These are phyloP conservation scores for Myrmecobius fasciatus DNA, from an alignment of 2,113 vertebrate species.

Conservation along the genomic window DNA sequence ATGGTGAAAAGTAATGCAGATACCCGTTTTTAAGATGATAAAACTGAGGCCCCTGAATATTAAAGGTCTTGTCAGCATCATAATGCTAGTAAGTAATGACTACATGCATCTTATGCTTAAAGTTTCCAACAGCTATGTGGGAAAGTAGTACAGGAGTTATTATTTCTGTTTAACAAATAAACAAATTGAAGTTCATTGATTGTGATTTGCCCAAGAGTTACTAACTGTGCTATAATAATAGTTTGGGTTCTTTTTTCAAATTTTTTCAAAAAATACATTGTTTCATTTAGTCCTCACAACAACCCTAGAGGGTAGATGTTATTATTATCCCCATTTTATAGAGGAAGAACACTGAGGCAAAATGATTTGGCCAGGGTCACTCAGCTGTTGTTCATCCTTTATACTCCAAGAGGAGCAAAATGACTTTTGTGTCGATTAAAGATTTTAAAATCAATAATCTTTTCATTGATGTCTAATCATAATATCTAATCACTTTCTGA, in stretches of 20 bases:
- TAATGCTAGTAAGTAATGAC: not conserved
- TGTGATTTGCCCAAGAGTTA: not conserved
- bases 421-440: not conserved
- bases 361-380: not conserved
- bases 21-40: not conserved
- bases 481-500: not conserved
- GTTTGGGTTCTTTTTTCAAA: not conserved
- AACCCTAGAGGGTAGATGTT: not conserved
- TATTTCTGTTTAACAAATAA: not conserved
- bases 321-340: not conserved
- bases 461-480: not conserved
- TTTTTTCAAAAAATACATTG: not conserved
- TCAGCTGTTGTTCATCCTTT: too few species aligned
- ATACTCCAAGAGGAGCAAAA: not conserved
- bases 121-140: not conserved
- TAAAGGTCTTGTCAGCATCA: not conserved
- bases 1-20: not conserved
- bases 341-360: not conserved
- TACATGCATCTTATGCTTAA: not conserved
- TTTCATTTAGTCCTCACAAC: not conserved
- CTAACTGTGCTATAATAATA: not conserved
- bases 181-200: not conserved
- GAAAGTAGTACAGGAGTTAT: not conserved
- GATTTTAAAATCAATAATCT: not conserved
- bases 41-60: not conserved